Percentiles rank a stretch among this genome's conserved stretches.
phyloP scores from a whole-genome alignment of 2,113 vertebrate genomes.

The Trachemys scripta region DNA sequence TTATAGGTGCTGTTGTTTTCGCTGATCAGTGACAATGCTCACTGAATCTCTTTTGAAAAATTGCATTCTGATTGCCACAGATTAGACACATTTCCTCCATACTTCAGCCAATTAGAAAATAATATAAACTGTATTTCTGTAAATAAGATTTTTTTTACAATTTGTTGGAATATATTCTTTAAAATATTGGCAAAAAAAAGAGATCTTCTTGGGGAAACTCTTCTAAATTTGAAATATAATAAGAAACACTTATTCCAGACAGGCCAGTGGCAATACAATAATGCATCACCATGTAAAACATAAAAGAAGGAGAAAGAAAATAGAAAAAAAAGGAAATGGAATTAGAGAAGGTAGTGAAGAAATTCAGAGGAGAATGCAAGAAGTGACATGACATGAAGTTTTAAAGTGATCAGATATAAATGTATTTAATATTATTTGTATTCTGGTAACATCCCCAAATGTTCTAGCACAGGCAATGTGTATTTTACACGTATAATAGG shows the following conservation, averaged over 20 bases:
- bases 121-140: not conserved
- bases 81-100: not conserved
- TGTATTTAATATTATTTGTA: not conserved
- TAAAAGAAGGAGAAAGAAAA: not conserved
- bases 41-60: slow-evolving; percentile 12
- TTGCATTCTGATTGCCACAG: not conserved
- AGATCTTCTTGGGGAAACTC: slow-evolving; percentile 3
- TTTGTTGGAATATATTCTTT: not conserved
- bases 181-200: not conserved
- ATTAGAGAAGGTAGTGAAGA: not conserved
- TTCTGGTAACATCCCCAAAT: not conserved
- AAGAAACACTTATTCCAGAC: not conserved
- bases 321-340: not conserved
- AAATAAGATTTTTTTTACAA: slow-evolving; percentile 31
- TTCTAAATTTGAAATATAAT: slow-evolving; percentile 14
- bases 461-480: not conserved
- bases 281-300: not conserved
- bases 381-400: fast-evolving
- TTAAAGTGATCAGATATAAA: not conserved
- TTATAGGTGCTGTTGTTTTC: not conserved
- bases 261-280: not conserved
- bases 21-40: not conserved
- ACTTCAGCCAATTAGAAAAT: slow-evolving; percentile 36
- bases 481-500: not conserved
- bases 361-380: not conserved